phyloP scores from a whole-genome alignment of 2,888 invertebrate species.

The Aphidius colemani region DNA sequence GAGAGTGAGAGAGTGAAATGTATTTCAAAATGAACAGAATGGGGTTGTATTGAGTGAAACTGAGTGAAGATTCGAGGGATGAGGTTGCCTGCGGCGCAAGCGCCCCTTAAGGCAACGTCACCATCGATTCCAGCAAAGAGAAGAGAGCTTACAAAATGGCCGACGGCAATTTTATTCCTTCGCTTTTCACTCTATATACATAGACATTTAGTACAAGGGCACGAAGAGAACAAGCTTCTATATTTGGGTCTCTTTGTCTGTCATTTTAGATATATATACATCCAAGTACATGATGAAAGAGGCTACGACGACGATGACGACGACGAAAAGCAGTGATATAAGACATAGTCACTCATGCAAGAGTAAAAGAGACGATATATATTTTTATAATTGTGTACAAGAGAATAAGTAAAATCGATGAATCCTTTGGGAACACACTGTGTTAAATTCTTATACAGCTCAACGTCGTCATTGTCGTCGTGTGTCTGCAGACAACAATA shows the following conservation, averaged over 20 bases:
- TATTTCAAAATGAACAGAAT: conserved; percentile 12
- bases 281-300: too few relatives aligned
- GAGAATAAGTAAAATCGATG: conserved; percentile 56
- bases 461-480: conserved; percentile 13
- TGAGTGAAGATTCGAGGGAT: conserved; percentile 45
- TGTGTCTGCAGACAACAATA: conserved; percentile 18
- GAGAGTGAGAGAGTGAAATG: conserved; percentile 30
- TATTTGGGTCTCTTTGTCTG: conserved; percentile 55
- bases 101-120: conserved; percentile 60
- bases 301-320: too few relatives aligned
- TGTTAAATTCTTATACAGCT: conserved; percentile 1
- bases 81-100: conserved; percentile 56
- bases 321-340: too few relatives aligned
- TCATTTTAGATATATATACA: not conserved
- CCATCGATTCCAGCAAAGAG: conserved; percentile 59
- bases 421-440: conserved; percentile 48
- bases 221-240: conserved; percentile 27
- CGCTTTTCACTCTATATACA: conserved; percentile 28
- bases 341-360: too few relatives aligned
- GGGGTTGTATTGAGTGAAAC: conserved; percentile 12
- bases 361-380: not conserved
- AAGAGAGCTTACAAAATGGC: conserved; percentile 61
- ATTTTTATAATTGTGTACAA: not conserved
- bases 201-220: conserved; percentile 25
- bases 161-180: conserved; percentile 57